Percentiles rank a stretch among this genome's conserved stretches.
Evolutionary conservation across 2,888 invertebrate genomes (phyloP).

Genomic region (Meandrusa payeni): DNA sequence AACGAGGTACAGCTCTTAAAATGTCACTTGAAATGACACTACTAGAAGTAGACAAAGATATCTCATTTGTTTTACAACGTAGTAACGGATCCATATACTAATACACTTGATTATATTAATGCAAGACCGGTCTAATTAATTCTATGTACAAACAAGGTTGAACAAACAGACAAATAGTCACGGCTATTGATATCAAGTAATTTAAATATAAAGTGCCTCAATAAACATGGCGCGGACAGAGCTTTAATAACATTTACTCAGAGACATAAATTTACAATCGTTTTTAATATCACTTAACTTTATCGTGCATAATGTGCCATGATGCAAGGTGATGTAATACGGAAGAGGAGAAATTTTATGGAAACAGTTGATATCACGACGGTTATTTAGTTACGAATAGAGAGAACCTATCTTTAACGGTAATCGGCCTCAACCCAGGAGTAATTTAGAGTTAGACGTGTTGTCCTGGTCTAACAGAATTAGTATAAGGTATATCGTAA

Average conservation of each 20-base stretch:
- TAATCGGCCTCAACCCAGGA: no score
- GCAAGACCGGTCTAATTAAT: slow-evolving; percentile 19
- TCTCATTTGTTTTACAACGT: neutral
- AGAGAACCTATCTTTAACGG: no score
- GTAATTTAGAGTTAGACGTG: no score
- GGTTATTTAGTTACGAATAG: no score
- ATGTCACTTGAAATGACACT: no score
- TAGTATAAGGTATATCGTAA: no score
- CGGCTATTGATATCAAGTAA: slow-evolving; percentile 16
- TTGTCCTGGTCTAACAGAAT: no score
- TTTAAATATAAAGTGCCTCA: slow-evolving; percentile 21
- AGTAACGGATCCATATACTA: slow-evolving; percentile 10
- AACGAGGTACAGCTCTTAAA: no score
- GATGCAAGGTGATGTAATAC: slow-evolving; percentile 6
- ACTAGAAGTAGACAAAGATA: no score
- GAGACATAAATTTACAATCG: slow-evolving; percentile 11
- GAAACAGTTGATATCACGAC: no score
- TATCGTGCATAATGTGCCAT: slow-evolving; percentile 2
- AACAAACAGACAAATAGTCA: slow-evolving; percentile 22
- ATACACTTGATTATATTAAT: slow-evolving; percentile 14
- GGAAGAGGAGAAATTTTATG: no score
- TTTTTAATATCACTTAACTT: slow-evolving; percentile 11
- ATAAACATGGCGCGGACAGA: slow-evolving; percentile 18
- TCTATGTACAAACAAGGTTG: slow-evolving; percentile 21
- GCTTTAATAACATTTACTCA: slow-evolving; percentile 2